A percentile compares a stretch with the other conserved stretches of the same genome.
Conservation (phyloP, 1,140 invertebrate genomes). For the Ips nitidus region DNA sequence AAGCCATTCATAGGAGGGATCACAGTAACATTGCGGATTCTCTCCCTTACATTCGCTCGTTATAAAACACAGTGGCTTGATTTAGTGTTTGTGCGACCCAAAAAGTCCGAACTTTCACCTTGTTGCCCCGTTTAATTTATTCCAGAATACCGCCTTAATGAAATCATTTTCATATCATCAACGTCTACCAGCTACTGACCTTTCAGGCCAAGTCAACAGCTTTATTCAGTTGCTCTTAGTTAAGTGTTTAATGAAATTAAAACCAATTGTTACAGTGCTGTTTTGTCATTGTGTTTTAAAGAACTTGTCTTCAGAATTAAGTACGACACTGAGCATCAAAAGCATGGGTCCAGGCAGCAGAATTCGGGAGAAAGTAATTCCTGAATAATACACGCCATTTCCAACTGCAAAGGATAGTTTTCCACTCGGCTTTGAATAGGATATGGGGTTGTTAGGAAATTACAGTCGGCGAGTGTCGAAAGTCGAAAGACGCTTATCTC, state of each 20-base stretch:
- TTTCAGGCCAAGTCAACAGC: no score
- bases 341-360: background rate
- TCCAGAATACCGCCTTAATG: no score
- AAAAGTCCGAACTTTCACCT: no score
- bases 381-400: conserved; percentile 26
- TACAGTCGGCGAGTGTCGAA: conserved; percentile 16
- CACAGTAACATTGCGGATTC: conserved; percentile 33
- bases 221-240: no score
- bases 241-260: no score
- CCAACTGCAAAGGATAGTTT: conserved; percentile 22
- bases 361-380: conserved; percentile 26
- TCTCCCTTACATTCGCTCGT: conserved; percentile 10
- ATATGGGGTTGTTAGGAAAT: conserved; percentile 32
- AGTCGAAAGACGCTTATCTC: conserved; percentile 17
- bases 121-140: no score
- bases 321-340: no score
- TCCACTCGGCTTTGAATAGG: conserved; percentile 18
- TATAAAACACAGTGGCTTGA: conserved; percentile 9
- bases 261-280: no score
- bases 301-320: no score
- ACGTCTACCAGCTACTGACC: no score
- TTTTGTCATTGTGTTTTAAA: no score
- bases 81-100: background rate
- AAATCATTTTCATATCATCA: no score
- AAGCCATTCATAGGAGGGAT: conserved; percentile 27